A percentile compares a stretch with the other conserved stretches of the same genome.
These are phyloP conservation scores for Suncus etruscus DNA, from an alignment of 2,113 vertebrate genomes.

Conservation along the genomic window DNA sequence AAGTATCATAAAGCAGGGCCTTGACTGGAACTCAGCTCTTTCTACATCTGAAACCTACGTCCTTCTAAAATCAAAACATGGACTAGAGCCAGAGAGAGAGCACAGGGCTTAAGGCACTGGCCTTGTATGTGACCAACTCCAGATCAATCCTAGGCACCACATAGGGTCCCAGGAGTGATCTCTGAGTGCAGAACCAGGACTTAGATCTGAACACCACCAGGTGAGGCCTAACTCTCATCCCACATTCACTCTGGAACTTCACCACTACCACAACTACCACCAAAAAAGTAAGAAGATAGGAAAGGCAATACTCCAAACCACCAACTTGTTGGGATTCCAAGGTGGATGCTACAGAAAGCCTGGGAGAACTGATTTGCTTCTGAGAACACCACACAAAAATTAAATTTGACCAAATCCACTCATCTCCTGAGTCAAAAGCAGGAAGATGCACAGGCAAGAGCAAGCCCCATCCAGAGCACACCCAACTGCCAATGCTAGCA, in stretches of 20 bases:
- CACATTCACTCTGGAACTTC: not conserved
- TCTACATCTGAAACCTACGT: not conserved
- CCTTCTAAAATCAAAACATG: not conserved
- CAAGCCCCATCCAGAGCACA: not conserved
- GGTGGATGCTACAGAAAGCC: not conserved
- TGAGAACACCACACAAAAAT: not conserved
- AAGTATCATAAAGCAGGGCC: not conserved
- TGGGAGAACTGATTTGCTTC: not conserved
- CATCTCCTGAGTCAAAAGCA: not conserved
- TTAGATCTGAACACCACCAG: not conserved
- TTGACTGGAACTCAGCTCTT: not conserved
- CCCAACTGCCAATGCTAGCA: not conserved
- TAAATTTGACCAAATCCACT: constrained; percentile 33
- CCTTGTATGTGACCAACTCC: not conserved
- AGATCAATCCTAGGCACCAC: too few relatives aligned
- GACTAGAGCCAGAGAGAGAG: not conserved
- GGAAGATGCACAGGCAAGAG: not conserved
- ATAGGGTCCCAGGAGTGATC: not conserved
- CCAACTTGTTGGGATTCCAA: not conserved
- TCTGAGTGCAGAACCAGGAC: not conserved
- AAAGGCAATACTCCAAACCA: not conserved
- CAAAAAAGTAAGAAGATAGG: not conserved
- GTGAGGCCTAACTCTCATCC: not conserved
- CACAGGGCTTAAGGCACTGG: not conserved
- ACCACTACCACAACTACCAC: too few relatives aligned